Conservation (phyloP, 2,113 vertebrate species). For the Hemicordylus capensis region DNA sequence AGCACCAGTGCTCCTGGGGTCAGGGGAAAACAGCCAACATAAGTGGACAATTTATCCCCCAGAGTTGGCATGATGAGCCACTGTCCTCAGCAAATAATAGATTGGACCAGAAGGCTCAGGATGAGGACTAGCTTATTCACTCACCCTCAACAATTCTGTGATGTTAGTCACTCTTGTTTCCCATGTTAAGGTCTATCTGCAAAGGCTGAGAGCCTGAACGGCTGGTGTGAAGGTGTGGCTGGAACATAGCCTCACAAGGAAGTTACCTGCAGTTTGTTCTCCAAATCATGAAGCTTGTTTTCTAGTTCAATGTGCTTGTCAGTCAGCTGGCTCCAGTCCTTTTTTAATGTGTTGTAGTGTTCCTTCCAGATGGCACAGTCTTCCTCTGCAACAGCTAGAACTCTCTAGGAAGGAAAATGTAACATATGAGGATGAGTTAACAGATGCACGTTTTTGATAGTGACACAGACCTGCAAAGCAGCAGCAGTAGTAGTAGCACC, state of each 20-base stretch:
- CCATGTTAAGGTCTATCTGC: neutral
- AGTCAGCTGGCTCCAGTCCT: constrained; percentile 68
- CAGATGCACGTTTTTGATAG: neutral
- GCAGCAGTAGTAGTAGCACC: neutral
- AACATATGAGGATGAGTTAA: rapidly evolving
- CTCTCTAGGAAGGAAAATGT: constrained; percentile 73
- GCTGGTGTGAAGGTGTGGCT: neutral
- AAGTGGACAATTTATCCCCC: neutral
- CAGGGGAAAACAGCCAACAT: neutral
- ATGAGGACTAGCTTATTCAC: neutral
- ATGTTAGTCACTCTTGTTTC: neutral
- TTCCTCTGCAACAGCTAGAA: constrained; percentile 70
- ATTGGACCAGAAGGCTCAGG: neutral
- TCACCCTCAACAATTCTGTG: neutral
- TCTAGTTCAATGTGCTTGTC: constrained; percentile 71
- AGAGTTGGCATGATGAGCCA: neutral
- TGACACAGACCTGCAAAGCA: neutral
- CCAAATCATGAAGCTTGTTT: constrained; percentile 78
- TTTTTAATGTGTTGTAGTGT: constrained; percentile 76
- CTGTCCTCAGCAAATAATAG: neutral
- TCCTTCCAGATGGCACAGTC: constrained; percentile 83
- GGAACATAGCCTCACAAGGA: neutral
- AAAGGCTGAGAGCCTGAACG: neutral
- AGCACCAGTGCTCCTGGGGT: neutral
- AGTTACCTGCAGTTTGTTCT: constrained; percentile 86